A percentile compares a stretch with the other conserved stretches of the same genome.
Conservation (phyloP, 1,140 invertebrate genomes). For the Pachypeltis micranthus region DNA sequence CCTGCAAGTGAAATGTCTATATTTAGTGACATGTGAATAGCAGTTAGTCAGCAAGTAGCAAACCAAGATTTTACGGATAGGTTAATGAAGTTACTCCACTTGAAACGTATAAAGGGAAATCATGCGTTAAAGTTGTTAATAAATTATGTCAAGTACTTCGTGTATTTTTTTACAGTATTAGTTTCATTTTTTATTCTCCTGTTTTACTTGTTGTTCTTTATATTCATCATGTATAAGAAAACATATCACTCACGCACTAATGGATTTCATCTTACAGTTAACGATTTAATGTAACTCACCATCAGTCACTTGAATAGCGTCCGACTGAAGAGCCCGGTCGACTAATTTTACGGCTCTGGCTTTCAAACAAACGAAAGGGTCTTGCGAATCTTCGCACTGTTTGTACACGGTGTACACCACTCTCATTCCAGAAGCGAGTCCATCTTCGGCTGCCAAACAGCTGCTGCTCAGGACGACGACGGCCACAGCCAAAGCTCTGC, state of each 20-base stretch:
- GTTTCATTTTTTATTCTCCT: too few species aligned
- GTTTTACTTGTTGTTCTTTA: too few species aligned
- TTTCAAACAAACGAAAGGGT: slow-evolving; percentile 53
- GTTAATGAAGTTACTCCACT: too few species aligned
- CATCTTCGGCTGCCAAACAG: slow-evolving; percentile 15
- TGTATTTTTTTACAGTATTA: too few species aligned
- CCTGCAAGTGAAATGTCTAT: slow-evolving; percentile 23
- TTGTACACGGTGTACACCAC: slow-evolving; percentile 43
- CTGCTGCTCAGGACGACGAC: not conserved
- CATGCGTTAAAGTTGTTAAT: too few species aligned
- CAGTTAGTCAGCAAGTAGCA: not conserved
- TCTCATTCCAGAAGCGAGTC: slow-evolving; percentile 22
- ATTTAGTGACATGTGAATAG: not conserved
- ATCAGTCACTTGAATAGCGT: slow-evolving; percentile 47
- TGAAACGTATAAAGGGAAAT: too few species aligned
- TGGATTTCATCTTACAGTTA: too few species aligned
- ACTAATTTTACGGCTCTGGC: slow-evolving; percentile 47
- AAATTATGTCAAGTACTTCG: too few species aligned
- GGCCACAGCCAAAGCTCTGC: not conserved
- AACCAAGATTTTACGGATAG: too few species aligned
- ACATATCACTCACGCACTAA: too few species aligned
- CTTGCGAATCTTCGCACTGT: slow-evolving; percentile 45
- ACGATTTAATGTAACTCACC: slow-evolving; percentile 44
- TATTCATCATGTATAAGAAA: too few species aligned
- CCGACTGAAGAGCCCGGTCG: slow-evolving; percentile 47